phyloP scores from a whole-genome alignment of 2,113 vertebrate species.

The Ascaphus truei region DNA sequence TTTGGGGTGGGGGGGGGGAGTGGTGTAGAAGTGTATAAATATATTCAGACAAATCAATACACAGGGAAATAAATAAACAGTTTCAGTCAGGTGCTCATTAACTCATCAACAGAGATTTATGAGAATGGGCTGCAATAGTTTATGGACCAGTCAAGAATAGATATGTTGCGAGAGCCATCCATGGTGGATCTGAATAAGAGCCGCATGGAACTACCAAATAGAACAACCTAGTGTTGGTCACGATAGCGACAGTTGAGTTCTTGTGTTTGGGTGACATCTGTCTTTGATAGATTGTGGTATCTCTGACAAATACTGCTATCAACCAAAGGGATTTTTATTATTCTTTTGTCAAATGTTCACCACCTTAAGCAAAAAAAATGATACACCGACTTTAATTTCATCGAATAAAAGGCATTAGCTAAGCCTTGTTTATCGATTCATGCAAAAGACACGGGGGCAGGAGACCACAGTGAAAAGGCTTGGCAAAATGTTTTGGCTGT shows the following conservation, averaged over 20 bases:
- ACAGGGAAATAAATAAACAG: too few species aligned
- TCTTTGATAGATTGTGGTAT: not conserved
- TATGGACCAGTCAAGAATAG: too few species aligned
- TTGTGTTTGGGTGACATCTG: not conserved
- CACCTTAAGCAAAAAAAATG: not conserved
- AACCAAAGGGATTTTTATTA: not conserved
- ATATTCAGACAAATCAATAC: too few species aligned
- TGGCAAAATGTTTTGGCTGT: constrained; percentile 5
- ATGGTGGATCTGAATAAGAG: too few species aligned
- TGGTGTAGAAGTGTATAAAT: too few species aligned
- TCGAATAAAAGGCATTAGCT: not conserved
- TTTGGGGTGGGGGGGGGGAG: too few species aligned
- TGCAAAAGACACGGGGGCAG: not conserved
- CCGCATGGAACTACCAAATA: too few species aligned
- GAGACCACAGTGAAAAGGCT: not conserved
- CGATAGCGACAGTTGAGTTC: not conserved
- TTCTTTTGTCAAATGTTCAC: not conserved
- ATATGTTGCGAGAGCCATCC: too few species aligned
- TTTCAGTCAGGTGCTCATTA: too few species aligned
- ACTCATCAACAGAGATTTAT: too few species aligned
- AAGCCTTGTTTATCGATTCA: not conserved
- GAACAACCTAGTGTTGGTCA: too few species aligned
- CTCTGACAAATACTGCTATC: not conserved
- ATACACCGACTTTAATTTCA: not conserved
- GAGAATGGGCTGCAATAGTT: too few species aligned